A percentile compares a stretch with the other conserved stretches of the same genome.
Evolutionary conservation across 1,140 invertebrate genomes (phyloP).

Genomic region (Samia ricini): DNA sequence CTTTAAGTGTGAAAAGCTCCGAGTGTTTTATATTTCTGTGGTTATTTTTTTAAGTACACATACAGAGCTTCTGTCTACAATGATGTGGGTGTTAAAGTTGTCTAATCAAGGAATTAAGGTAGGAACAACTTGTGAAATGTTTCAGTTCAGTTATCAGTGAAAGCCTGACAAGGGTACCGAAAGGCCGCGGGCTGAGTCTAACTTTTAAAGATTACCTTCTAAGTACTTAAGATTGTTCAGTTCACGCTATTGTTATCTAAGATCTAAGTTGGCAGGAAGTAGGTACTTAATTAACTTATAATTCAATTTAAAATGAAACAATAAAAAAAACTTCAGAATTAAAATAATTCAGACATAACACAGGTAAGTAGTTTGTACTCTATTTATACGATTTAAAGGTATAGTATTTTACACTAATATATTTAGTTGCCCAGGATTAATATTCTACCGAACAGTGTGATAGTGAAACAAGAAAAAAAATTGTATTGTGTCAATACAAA

Average conservation of each 20-base stretch:
- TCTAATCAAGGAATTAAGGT: slow-evolving; percentile 28
- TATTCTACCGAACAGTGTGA: too few species aligned
- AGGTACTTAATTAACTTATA: background rate
- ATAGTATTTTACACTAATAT: too few species aligned
- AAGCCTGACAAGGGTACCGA: slow-evolving; percentile 34
- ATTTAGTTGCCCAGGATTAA: too few species aligned
- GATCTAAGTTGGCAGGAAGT: background rate
- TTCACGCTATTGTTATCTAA: background rate
- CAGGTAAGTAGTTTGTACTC: too few species aligned
- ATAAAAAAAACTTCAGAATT: background rate
- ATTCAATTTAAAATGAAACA: background rate
- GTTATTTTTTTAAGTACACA: background rate
- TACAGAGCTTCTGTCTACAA: slow-evolving; percentile 12
- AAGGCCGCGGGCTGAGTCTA: slow-evolving; percentile 19
- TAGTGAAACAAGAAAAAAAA: too few species aligned
- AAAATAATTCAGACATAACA: background rate
- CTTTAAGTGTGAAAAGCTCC: too few species aligned
- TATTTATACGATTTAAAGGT: too few species aligned
- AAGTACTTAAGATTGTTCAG: slow-evolving; percentile 10
- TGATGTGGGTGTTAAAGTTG: slow-evolving; percentile 21
- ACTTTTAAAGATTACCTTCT: slow-evolving; percentile 34
- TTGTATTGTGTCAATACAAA: too few species aligned
- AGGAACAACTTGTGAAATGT: slow-evolving; percentile 28
- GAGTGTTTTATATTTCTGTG: too few species aligned
- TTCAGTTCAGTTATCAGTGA: slow-evolving; percentile 34